A percentile compares a stretch with the other conserved stretches of the same genome.
phyloP scores from a whole-genome alignment of 2,113 vertebrate species.

The Loxodonta africana region DNA sequence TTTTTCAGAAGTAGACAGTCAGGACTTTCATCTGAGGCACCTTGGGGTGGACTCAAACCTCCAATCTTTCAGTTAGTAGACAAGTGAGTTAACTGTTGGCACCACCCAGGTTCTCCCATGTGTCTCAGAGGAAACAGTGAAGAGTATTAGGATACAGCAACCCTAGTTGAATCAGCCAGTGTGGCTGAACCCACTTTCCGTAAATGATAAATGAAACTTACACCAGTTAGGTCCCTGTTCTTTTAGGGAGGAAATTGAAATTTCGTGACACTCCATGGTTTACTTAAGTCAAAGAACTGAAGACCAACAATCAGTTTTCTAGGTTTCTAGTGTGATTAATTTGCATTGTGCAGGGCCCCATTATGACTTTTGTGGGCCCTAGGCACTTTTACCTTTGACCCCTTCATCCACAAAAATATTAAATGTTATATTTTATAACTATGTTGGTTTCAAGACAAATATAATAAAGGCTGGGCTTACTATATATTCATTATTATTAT shows the following conservation, averaged over 20 bases:
- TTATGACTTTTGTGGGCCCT: background rate
- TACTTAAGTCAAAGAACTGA: background rate
- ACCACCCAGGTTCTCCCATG: background rate
- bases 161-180: background rate
- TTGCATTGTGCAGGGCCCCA: background rate
- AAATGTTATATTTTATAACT: conserved; percentile 16
- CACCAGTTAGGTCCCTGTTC: background rate
- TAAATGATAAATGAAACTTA: background rate
- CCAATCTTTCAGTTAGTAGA: background rate
- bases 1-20: background rate
- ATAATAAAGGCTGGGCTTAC: background rate
- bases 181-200: background rate
- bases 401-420: background rate
- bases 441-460: background rate
- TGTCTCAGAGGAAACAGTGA: background rate
- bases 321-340: background rate
- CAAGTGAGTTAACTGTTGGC: background rate
- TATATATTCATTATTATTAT: background rate
- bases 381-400: background rate
- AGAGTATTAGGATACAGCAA: background rate
- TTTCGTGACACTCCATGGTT: background rate
- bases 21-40: background rate
- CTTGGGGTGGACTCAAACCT: background rate
- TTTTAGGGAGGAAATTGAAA: background rate
- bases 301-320: background rate